Evolutionary conservation across 2,113 vertebrate genomes (phyloP).

Genomic region (Antennarius striatus): DNA sequence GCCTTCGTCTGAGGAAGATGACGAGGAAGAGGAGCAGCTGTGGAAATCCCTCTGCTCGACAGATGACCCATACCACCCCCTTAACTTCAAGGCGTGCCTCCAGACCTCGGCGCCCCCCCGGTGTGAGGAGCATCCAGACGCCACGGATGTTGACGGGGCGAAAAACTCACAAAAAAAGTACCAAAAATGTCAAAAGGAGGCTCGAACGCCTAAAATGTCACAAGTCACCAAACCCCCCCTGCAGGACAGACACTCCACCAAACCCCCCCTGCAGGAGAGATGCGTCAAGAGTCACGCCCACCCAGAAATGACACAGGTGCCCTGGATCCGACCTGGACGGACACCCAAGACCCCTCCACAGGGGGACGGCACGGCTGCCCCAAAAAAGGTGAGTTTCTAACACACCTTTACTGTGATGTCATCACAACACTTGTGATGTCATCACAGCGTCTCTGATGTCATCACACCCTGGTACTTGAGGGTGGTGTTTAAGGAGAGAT

Average conservation of each 20-base stretch:
- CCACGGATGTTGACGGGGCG: not conserved
- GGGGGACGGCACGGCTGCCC: conserved; percentile 6
- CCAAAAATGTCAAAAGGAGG: conserved; percentile 5
- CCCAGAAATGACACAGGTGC: conserved; percentile 45
- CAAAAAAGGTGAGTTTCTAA: conserved; percentile 73
- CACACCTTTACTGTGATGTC: not conserved
- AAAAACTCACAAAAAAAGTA: not conserved
- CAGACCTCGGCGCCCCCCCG: conserved; percentile 27
- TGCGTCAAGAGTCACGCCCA: conserved; percentile 41
- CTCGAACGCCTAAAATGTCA: conserved; percentile 4
- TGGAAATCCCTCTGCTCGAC: conserved; percentile 71
- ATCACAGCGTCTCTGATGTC: no score
- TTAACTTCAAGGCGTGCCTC: conserved; percentile 76
- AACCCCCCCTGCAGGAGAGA: conserved; percentile 50
- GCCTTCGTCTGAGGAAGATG: conserved; percentile 57
- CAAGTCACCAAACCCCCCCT: conserved; percentile 33
- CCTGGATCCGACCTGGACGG: conserved; percentile 65
- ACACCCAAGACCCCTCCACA: not conserved
- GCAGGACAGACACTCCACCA: not conserved
- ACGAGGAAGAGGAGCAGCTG: conserved; percentile 62
- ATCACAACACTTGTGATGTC: no score
- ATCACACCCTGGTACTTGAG: no score
- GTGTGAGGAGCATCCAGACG: not conserved
- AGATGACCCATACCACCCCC: conserved; percentile 78
- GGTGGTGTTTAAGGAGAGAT: no score